Conservation (phyloP, 2,888 invertebrate genomes). For the Nasonia oneida region DNA sequence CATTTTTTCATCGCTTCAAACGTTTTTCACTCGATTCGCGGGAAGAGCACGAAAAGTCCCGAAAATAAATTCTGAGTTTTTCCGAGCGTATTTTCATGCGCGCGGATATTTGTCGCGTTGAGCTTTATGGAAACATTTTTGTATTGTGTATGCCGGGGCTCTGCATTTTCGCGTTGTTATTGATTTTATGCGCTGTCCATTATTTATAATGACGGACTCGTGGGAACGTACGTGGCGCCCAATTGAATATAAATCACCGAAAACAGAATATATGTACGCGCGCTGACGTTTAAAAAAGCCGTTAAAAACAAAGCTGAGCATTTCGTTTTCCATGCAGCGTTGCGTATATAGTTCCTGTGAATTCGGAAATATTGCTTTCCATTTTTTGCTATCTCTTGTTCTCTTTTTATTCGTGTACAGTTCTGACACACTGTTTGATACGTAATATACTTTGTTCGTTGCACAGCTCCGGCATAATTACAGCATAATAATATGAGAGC, state of each 20-base stretch:
- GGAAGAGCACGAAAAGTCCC: background rate
- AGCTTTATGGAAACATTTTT: conserved; percentile 47
- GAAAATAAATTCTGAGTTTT: background rate
- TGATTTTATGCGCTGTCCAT: conserved; percentile 59
- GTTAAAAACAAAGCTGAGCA: background rate
- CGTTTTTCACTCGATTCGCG: background rate
- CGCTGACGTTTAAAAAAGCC: conserved; percentile 10
- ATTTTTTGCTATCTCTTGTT: background rate
- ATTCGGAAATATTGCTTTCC: background rate
- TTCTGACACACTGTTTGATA: too few relatives aligned
- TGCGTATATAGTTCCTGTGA: background rate
- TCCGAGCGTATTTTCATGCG: background rate
- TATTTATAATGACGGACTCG: conserved; percentile 59
- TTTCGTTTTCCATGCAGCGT: background rate
- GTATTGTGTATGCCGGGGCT: background rate
- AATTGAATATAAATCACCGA: conserved; percentile 56
- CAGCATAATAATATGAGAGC: conserved; percentile 1
- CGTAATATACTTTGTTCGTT: conserved; percentile 16
- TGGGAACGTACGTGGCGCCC: conserved; percentile 27
- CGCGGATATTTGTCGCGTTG: conserved; percentile 43
- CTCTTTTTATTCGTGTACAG: too few relatives aligned
- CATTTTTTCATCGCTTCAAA: background rate
- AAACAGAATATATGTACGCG: conserved; percentile 34
- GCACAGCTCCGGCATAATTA: conserved; percentile 8
- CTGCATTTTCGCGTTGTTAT: conserved; percentile 49